A percentile compares a stretch with the other conserved stretches of the same genome.
These are phyloP conservation scores for Rhyacophila brunnea DNA, from an alignment of 1,140 invertebrate species.

Conservation along the genomic window DNA sequence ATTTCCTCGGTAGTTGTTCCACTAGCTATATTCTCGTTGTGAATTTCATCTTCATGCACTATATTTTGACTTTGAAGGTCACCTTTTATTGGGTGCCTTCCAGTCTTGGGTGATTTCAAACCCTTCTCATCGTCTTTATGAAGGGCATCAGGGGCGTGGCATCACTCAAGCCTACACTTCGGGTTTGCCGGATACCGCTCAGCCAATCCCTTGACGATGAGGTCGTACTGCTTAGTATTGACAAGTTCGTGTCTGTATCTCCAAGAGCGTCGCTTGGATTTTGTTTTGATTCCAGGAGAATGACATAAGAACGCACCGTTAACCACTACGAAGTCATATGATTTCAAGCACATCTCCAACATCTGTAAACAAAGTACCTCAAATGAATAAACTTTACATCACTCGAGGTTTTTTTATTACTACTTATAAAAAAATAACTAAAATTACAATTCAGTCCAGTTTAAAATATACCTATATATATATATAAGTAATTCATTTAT, in stretches of 20 bases:
- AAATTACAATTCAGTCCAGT: too few species aligned
- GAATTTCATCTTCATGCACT: too few species aligned
- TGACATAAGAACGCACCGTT: slow-evolving; percentile 80
- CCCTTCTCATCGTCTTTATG: not conserved
- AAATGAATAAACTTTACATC: not conserved
- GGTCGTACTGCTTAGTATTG: slow-evolving; percentile 64
- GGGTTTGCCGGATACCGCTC: slow-evolving; percentile 59
- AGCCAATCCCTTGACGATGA: slow-evolving; percentile 58
- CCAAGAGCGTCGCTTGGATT: slow-evolving; percentile 41
- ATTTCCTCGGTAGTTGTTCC: too few species aligned
- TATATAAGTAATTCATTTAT: too few species aligned
- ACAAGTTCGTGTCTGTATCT: slow-evolving; percentile 55
- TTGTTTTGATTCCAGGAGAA: slow-evolving; percentile 59
- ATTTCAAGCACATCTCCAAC: slow-evolving; percentile 75
- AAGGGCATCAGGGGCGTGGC: slow-evolving; percentile 7
- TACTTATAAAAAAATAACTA: too few species aligned
- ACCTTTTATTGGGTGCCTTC: too few species aligned
- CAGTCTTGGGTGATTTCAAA: too few species aligned
- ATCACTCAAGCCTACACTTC: slow-evolving; percentile 56
- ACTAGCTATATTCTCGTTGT: too few species aligned
- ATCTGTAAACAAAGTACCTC: slow-evolving; percentile 56
- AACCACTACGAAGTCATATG: slow-evolving; percentile 72
- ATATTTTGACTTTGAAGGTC: too few species aligned
- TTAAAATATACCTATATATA: too few species aligned
- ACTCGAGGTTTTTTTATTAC: too few species aligned